Conservation (phyloP, 2,113 vertebrate genomes). For the Phalacrocorax pelagicus region DNA sequence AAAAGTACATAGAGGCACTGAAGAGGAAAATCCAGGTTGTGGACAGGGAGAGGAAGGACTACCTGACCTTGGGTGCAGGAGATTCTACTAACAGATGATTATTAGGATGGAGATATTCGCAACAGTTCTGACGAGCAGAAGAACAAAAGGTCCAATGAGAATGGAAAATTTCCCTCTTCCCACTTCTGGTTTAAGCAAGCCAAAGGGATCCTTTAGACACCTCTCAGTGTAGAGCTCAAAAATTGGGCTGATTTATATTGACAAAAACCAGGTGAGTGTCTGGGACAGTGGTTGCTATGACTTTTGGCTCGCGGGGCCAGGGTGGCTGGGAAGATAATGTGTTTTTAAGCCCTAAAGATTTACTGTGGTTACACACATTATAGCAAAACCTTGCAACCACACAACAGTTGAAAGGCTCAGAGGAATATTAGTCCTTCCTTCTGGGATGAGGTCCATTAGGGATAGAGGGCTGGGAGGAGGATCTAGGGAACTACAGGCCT, state of each 20-base stretch:
- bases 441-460: background rate
- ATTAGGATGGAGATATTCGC: background rate
- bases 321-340: background rate
- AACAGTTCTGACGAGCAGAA: background rate
- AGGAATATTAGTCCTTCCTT: background rate
- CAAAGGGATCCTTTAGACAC: background rate
- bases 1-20: background rate
- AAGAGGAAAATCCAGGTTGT: background rate
- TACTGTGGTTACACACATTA: background rate
- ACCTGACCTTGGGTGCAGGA: background rate
- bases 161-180: background rate
- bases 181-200: background rate
- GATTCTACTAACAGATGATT: background rate
- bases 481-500: background rate
- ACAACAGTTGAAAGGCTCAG: background rate
- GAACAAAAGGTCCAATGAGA: background rate
- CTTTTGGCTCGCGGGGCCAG: background rate
- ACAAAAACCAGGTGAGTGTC: background rate
- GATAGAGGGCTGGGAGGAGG: background rate
- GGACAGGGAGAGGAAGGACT: background rate
- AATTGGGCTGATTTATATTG: background rate
- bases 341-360: background rate
- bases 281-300: background rate
- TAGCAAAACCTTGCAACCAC: background rate
- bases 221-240: background rate